Conservation (phyloP, 1,140 invertebrate genomes). For the Holotrichia oblita region DNA sequence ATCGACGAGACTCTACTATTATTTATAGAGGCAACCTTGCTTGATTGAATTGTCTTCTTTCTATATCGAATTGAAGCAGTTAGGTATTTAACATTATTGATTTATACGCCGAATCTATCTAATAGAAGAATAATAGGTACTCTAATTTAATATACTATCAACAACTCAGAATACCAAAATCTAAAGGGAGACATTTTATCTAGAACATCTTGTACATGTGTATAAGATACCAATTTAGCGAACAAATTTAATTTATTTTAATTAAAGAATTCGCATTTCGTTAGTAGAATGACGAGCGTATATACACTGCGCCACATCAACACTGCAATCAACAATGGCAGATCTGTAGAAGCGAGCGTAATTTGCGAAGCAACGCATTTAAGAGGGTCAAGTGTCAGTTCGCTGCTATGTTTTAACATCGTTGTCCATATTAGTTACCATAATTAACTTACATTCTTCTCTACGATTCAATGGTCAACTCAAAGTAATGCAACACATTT, state of each 20-base stretch:
- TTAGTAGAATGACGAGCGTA: background rate
- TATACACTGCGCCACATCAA: background rate
- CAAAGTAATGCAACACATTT: no score
- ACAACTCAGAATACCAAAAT: no score
- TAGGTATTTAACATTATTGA: no score
- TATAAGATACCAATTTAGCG: background rate
- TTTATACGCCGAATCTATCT: no score
- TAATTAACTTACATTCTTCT: constrained; percentile 36
- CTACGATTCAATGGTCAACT: constrained; percentile 10
- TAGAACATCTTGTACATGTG: background rate
- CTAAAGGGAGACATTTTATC: no score
- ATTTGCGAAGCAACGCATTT: constrained; percentile 53
- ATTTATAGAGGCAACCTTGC: no score
- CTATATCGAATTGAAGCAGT: no score
- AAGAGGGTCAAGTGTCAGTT: constrained; percentile 56
- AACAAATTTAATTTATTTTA: background rate
- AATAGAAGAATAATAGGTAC: no score
- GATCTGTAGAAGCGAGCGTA: constrained; percentile 43
- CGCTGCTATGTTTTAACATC: constrained; percentile 53
- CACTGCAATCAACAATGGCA: background rate
- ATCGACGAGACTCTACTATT: background rate
- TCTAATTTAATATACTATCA: no score
- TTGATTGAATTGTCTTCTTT: no score
- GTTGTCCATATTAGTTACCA: constrained; percentile 50
- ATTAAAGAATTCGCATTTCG: background rate